Base-by-base conservation (phyloP, 2,888 invertebrate species). In the Stenurella melanura region DNA sequence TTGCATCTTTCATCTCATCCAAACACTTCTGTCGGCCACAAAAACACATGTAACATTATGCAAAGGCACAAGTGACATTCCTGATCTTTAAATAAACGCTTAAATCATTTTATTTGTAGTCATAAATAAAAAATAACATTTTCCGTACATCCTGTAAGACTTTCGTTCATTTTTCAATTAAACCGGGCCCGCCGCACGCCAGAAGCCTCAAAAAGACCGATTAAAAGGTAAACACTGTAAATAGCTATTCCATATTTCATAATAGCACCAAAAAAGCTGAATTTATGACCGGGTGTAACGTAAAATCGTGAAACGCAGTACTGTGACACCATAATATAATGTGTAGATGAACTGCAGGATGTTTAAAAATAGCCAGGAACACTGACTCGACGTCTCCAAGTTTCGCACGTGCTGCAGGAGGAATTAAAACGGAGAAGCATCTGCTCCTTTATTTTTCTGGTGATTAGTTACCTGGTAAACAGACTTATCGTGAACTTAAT, bases 311-410 rank as follows among this genome's bases (percentile, higher is more conserved):
- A 21, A 19, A 58, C 58, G 56, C 2, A 21, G 58, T 54, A 9
- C 67, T 19, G 54, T 54, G 50, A 67, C 67, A 54, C 50, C 50
- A 26, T 69, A 57, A 58, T 38, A 30, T 34, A 57, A 69, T 19
- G 67, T 56, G 54, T 54, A 19, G 69, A 50, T 69, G 69, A 69
- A 69, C 69, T 57, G 69, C 34, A 69, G 58, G 57, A 58, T 69
- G 58, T 60, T 70, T 70, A 70, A 70, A 70, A 38, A 60, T 70
- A 70, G 42, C 60, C 58, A 21, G 69, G 69, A 54, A 69, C 69
- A 69, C 69, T 34, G 69, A 58, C 69, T 58, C 58, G 30, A 19
- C 67, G 54, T 18, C n/a, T 69, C 69, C n/a, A 34, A 69, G 12
- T 54, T 69, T 69, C 58, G 69, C 69, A 69, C 69, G 69, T 69